Conservation (phyloP, 2,113 vertebrate species). For the Suncus etruscus region DNA sequence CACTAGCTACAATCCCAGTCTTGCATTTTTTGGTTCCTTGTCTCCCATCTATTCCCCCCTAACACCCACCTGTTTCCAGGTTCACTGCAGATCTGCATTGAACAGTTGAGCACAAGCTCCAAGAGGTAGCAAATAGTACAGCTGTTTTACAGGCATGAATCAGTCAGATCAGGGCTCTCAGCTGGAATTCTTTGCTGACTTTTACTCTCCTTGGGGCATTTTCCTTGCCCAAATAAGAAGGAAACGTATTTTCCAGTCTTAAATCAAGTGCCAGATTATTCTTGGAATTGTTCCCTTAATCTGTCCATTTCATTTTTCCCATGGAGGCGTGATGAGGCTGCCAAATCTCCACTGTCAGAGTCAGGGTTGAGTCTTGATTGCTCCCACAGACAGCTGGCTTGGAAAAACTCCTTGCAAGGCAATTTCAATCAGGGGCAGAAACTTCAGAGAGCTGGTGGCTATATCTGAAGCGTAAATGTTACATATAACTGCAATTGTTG, state of each 20-base stretch:
- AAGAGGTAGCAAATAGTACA: not conserved
- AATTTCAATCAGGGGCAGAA: not conserved
- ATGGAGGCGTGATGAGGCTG: not conserved
- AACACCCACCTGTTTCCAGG: not conserved
- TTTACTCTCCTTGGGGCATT: slow-evolving; percentile 37
- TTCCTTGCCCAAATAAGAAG: slow-evolving; percentile 59
- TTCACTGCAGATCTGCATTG: slow-evolving; percentile 38
- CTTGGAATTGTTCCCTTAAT: slow-evolving; percentile 54
- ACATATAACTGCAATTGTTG: not conserved
- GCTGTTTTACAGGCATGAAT: slow-evolving; percentile 28
- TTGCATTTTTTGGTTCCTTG: not conserved
- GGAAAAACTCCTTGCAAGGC: not conserved
- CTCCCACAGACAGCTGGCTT: slow-evolving; percentile 35
- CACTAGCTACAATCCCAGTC: not conserved
- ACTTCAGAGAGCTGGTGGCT: not conserved
- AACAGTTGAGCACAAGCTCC: slow-evolving; percentile 19
- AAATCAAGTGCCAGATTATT: slow-evolving; percentile 64
- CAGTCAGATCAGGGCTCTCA: not conserved
- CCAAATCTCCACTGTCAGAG: slow-evolving; percentile 17
- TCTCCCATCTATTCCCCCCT: no score
- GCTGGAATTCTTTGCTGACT: not conserved
- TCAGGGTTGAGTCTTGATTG: not conserved
- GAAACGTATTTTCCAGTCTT: slow-evolving; percentile 70
- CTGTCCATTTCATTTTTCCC: slow-evolving; percentile 60
- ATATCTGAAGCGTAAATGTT: not conserved